These are phyloP conservation scores for Propithecus deckenii DNA, from an alignment of 2,797 vertebrate species.

Conservation along the genomic window DNA sequence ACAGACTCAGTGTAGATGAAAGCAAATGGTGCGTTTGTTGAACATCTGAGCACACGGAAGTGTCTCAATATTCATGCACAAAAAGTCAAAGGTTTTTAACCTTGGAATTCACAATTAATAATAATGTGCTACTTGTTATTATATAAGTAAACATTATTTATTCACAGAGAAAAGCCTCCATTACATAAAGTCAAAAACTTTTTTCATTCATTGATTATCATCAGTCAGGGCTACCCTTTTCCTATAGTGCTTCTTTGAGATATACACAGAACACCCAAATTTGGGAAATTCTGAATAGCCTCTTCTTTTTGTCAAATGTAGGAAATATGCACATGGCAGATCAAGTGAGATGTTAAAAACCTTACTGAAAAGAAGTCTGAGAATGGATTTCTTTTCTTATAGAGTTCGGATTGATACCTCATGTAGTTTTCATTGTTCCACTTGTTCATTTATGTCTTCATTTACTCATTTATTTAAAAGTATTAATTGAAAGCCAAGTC, in stretches of 20 bases:
- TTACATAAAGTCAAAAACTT: background rate
- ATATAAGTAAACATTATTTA: background rate
- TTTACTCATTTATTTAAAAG: constrained; percentile 18
- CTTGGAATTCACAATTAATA: constrained; percentile 60
- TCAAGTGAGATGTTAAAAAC: background rate
- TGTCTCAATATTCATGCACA: constrained; percentile 56
- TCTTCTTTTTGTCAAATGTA: background rate
- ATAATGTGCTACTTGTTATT: constrained; percentile 35
- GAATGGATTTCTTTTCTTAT: background rate
- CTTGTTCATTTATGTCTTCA: background rate
- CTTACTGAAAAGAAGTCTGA: background rate
- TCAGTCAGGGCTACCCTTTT: background rate
- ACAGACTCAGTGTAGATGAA: constrained; percentile 83
- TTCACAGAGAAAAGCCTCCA: constrained; percentile 26
- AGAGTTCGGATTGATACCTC: background rate
- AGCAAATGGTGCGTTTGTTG: constrained; percentile 72
- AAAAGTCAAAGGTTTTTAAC: constrained; percentile 62
- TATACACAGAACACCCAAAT: background rate
- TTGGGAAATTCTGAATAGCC: background rate
- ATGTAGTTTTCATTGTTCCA: background rate
- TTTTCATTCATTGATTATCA: background rate
- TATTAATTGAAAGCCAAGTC: background rate
- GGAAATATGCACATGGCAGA: background rate
- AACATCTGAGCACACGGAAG: constrained; percentile 77
- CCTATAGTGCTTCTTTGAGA: background rate